A percentile compares a stretch with the other conserved stretches of the same genome.
These are phyloP conservation scores for Crossocerus cetratus DNA, from an alignment of 2,888 invertebrate species.

Conservation along the genomic window DNA sequence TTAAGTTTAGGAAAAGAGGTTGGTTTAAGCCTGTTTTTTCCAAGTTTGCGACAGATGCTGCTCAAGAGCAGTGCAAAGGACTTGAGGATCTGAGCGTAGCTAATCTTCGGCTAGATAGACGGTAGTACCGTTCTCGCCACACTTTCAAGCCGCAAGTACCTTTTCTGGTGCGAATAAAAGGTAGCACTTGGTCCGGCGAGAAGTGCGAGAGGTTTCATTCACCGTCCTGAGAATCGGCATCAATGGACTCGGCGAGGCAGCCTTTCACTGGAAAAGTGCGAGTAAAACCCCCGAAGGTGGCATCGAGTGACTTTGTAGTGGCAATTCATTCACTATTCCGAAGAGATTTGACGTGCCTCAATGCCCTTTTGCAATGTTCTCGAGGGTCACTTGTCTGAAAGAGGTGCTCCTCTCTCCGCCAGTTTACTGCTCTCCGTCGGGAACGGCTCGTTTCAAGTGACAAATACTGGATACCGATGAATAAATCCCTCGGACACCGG, in stretches of 20 bases:
- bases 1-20: too few species aligned
- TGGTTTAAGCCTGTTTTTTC: too few species aligned
- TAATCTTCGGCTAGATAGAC: slow-evolving; percentile 48
- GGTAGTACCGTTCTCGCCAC: slow-evolving; percentile 8
- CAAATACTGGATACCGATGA: slow-evolving; percentile 36
- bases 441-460: slow-evolving; percentile 27
- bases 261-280: slow-evolving; percentile 33
- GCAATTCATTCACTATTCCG: slow-evolving; percentile 71
- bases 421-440: background rate
- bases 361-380: slow-evolving; percentile 58
- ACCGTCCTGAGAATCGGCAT: slow-evolving; percentile 57
- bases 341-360: slow-evolving; percentile 67
- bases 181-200: slow-evolving; percentile 25
- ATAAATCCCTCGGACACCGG: slow-evolving; percentile 11
- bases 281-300: slow-evolving; percentile 44
- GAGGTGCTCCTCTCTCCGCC: slow-evolving; percentile 12
- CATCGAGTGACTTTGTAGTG: slow-evolving; percentile 67
- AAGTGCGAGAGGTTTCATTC: slow-evolving; percentile 59
- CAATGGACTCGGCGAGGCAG: slow-evolving; percentile 62
- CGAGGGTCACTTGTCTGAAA: slow-evolving; percentile 64
- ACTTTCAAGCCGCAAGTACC: slow-evolving; percentile 33
- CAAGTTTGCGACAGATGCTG: too few species aligned
- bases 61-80: too few species aligned
- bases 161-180: slow-evolving; percentile 30
- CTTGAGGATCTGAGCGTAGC: slow-evolving; percentile 61